Evolutionary conservation across 2,888 invertebrate species (phyloP).

Genomic region (Punctoribates punctum): DNA sequence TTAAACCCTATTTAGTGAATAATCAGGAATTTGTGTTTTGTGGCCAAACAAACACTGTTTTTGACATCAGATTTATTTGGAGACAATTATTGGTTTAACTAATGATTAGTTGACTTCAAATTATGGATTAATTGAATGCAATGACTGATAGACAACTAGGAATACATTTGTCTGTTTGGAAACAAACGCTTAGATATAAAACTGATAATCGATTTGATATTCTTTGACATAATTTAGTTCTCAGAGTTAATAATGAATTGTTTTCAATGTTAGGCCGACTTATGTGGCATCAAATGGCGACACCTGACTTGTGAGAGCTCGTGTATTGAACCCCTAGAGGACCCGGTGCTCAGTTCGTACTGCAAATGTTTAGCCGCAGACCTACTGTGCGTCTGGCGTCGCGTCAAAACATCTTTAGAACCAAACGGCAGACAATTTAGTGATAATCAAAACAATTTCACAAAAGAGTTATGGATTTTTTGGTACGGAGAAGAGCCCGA

Average conservation of each 20-base stretch:
- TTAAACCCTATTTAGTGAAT: too few species aligned
- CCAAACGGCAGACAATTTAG: conserved; percentile 41
- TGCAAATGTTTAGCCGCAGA: conserved; percentile 81
- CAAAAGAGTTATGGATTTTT: conserved; percentile 98
- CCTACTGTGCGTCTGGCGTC: conserved; percentile 96
- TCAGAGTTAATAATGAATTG: background rate
- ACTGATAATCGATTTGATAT: background rate
- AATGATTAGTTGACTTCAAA: too few species aligned
- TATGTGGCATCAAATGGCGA: conserved; percentile 99
- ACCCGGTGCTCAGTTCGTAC: conserved; percentile 85
- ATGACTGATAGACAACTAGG: too few species aligned
- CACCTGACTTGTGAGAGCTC: conserved; percentile 63
- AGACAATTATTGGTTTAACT: too few species aligned
- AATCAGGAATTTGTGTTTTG: too few species aligned
- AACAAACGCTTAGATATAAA: background rate
- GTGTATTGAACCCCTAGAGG: conserved; percentile 65
- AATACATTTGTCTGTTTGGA: too few species aligned
- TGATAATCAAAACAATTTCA: conserved; percentile 44
- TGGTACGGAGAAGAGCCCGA: conserved; percentile 99
- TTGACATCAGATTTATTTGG: too few species aligned
- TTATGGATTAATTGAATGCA: too few species aligned
- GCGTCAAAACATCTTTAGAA: conserved; percentile 56
- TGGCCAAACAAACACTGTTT: too few species aligned
- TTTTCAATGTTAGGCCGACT: conserved; percentile 74
- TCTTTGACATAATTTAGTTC: background rate